Conservation (phyloP, 2,113 vertebrate genomes). For the Cettia cetti region DNA sequence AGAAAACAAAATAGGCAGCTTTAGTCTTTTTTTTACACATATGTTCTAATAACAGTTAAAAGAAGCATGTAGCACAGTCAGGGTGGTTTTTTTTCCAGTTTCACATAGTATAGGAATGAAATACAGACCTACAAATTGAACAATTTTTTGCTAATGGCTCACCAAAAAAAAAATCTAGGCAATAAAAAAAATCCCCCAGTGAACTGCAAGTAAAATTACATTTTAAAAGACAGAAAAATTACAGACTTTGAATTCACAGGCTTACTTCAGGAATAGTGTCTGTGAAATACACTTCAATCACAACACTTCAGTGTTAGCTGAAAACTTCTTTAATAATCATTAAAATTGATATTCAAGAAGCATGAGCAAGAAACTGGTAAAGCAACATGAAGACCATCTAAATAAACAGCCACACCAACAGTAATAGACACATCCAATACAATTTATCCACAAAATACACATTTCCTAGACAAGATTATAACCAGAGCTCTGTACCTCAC, state of each 20-base stretch:
- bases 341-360: not conserved
- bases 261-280: conserved; percentile 24
- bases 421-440: accelerated
- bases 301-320: not conserved
- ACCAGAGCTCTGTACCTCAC: not conserved
- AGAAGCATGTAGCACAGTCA: not conserved
- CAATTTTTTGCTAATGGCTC: conserved; percentile 23
- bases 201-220: conserved; percentile 17
- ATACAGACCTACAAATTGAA: not conserved
- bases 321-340: not conserved
- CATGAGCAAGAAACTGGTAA: not conserved
- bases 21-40: not conserved
- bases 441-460: not conserved
- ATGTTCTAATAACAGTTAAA: not conserved
- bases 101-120: conserved; percentile 9
- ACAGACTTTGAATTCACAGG: not conserved
- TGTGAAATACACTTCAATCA: conserved; percentile 27
- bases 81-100: not conserved
- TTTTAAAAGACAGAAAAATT: conserved; percentile 44
- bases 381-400: not conserved
- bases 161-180: conserved; percentile 10
- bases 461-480: not conserved
- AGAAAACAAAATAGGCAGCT: conserved; percentile 23
- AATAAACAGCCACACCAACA: not conserved
- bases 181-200: conserved; percentile 17